A percentile compares a stretch with the other conserved stretches of the same genome.
Conservation (phyloP, 2,797 vertebrate species). For the Pogoniulus pusillus region DNA sequence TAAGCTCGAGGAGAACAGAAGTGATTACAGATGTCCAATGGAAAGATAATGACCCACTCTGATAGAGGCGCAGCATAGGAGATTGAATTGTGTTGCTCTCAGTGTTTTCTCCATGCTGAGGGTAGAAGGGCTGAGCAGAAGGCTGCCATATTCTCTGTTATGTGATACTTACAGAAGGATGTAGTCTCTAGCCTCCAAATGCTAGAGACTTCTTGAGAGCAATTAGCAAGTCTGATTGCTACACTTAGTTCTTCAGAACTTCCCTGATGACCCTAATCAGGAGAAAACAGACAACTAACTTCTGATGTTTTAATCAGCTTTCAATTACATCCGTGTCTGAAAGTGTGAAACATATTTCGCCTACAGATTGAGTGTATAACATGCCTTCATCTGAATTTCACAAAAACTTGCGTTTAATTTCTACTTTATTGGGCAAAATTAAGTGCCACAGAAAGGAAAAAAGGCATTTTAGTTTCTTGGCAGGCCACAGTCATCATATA, state of each 20-base stretch:
- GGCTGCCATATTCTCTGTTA: not conserved
- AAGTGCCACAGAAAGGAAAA: not conserved
- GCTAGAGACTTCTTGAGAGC: not conserved
- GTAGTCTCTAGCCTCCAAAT: not conserved
- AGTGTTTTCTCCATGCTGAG: not conserved
- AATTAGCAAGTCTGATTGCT: not conserved
- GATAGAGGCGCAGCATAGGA: not conserved
- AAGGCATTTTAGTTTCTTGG: not conserved
- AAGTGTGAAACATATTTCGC: not conserved
- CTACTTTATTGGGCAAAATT: not conserved
- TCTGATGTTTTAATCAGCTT: not conserved
- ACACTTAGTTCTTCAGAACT: not conserved
- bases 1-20: not conserved
- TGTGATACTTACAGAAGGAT: not conserved
- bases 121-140: not conserved
- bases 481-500: fast-evolving
- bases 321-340: not conserved
- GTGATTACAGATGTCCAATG: not conserved
- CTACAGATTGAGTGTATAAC: not conserved
- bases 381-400: too few species aligned
- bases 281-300: not conserved
- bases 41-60: not conserved
- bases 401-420: too few species aligned
- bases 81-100: not conserved
- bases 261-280: not conserved